These are phyloP conservation scores for Oplegnathus fasciatus DNA, from an alignment of 2,113 vertebrate genomes.

Conservation along the genomic window DNA sequence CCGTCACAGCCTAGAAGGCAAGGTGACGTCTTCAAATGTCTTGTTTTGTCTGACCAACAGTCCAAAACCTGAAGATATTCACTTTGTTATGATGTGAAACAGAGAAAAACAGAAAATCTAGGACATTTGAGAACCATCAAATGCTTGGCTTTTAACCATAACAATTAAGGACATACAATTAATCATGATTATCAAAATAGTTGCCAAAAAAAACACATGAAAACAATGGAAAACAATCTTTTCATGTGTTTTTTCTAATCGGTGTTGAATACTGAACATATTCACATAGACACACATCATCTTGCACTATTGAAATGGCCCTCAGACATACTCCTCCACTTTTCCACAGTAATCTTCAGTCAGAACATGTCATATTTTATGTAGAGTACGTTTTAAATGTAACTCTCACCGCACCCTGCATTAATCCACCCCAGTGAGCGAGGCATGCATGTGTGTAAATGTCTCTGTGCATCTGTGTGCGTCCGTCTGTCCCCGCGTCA, in stretches of 20 bases:
- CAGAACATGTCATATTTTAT: not conserved
- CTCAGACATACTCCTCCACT: not conserved
- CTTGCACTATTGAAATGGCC: not conserved
- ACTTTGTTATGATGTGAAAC: not conserved
- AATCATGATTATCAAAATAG: not conserved
- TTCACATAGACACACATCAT: not conserved
- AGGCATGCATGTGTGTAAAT: slow-evolving; percentile 6
- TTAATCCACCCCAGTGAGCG: not conserved
- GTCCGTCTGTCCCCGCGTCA: slow-evolving; percentile 11
- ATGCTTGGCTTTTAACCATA: too few species aligned
- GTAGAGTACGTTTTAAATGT: not conserved
- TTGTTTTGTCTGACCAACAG: not conserved
- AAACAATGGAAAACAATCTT: not conserved
- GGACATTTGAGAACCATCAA: not conserved
- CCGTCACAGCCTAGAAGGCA: too few species aligned
- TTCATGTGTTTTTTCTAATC: not conserved
- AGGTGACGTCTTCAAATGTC: too few species aligned
- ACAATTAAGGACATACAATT: not conserved
- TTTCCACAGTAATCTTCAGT: not conserved
- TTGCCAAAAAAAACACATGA: not conserved
- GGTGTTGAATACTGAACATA: not conserved
- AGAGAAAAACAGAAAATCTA: too few species aligned
- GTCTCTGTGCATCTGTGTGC: slow-evolving; percentile 29
- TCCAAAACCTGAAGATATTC: not conserved
- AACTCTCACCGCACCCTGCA: not conserved